phyloP scores from a whole-genome alignment of 2,888 invertebrate genomes.

The Cephus pulcher region DNA sequence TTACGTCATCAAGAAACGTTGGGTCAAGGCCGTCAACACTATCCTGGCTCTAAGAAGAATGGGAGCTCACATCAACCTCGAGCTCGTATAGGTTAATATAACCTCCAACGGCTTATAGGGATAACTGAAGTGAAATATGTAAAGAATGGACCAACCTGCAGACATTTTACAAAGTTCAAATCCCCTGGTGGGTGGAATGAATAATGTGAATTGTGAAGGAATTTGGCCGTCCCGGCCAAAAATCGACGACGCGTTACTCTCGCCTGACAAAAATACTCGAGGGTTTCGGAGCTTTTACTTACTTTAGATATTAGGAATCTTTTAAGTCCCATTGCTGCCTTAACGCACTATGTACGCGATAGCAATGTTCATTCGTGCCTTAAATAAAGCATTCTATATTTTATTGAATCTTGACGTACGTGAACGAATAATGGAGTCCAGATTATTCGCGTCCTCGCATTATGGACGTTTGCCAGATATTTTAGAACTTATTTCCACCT shows the following conservation, averaged over 20 bases:
- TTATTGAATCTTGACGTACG: neutral
- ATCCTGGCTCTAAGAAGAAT: slow-evolving; percentile 87
- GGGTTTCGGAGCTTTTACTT: neutral
- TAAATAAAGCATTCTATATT: neutral
- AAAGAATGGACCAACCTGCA: neutral
- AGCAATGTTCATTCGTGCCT: neutral
- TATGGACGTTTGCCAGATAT: neutral
- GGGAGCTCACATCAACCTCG: slow-evolving; percentile 83
- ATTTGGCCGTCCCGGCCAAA: neutral
- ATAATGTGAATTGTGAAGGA: neutral
- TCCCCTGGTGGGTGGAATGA: neutral
- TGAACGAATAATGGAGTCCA: neutral
- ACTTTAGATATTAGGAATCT: neutral
- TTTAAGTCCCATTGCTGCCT: neutral
- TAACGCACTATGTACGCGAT: neutral
- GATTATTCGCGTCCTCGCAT: neutral
- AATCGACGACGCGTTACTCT: neutral
- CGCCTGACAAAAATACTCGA: neutral
- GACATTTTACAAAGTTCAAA: neutral
- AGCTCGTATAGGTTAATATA: slow-evolving; percentile 48
- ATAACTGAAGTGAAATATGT: neutral
- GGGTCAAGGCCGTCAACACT: slow-evolving; percentile 91
- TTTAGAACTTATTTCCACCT: neutral
- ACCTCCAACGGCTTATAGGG: neutral
- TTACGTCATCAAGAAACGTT: slow-evolving; percentile 90